A percentile compares a stretch with the other conserved stretches of the same genome.
Conservation (phyloP, 1,140 invertebrate species). For the Temnothorax longispinosus region DNA sequence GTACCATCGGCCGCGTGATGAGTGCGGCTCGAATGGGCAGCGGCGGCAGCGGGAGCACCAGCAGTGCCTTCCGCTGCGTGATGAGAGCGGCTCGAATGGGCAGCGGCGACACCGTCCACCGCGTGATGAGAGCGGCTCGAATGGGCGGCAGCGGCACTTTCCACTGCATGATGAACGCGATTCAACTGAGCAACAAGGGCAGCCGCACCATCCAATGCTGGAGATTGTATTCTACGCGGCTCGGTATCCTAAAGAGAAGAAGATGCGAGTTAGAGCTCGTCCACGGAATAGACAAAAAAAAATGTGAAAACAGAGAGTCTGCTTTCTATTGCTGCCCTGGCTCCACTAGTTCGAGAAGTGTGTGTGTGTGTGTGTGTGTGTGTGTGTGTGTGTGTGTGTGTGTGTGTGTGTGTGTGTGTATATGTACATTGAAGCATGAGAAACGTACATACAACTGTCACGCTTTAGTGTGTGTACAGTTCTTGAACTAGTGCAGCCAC, state of each 20-base stretch:
- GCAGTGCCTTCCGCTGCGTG: conserved; percentile 46
- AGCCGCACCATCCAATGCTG: conserved; percentile 73
- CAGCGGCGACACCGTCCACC: conserved; percentile 7
- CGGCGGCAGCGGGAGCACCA: neutral
- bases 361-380: too few species aligned
- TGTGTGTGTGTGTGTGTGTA: too few species aligned
- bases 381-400: too few species aligned
- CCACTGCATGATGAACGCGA: neutral
- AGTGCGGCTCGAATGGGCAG: neutral
- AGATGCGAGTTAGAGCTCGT: neutral
- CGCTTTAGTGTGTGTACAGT: too few species aligned
- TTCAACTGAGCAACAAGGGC: neutral
- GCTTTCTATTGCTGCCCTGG: too few species aligned
- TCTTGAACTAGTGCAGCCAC: too few species aligned
- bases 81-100: conserved; percentile 63
- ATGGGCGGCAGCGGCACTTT: neutral
- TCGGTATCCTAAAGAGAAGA: conserved; percentile 79
- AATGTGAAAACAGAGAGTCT: neutral
- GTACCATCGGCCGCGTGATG: neutral
- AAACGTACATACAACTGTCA: too few species aligned
- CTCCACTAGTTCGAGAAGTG: too few species aligned
- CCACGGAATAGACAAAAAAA: neutral
- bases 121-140: conserved; percentile 71
- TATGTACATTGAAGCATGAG: too few species aligned
- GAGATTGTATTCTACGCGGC: conserved; percentile 82